These are phyloP conservation scores for Drosophila tripunctata DNA, from an alignment of 2,888 invertebrate species.

Conservation along the genomic window DNA sequence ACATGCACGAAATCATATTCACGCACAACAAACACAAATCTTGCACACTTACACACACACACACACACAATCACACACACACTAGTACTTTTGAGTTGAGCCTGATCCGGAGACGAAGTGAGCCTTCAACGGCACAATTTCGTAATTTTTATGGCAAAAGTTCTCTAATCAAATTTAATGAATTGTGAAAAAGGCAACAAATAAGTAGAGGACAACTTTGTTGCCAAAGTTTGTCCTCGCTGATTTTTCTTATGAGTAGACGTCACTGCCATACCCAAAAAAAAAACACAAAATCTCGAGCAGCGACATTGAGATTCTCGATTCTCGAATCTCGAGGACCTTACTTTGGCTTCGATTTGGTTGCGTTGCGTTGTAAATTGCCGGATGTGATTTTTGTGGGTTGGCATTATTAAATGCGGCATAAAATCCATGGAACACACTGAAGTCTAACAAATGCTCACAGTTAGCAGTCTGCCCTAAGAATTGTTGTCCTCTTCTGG, in stretches of 20 bases:
- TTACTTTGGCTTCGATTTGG: slow-evolving; percentile 69
- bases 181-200: slow-evolving; percentile 81
- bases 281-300: not conserved
- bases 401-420: slow-evolving; percentile 79
- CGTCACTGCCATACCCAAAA: slow-evolving; percentile 38
- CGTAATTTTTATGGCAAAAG: slow-evolving; percentile 81
- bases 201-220: slow-evolving; percentile 76
- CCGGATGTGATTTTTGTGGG: slow-evolving; percentile 79
- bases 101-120: slow-evolving; percentile 57
- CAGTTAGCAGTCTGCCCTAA: slow-evolving; percentile 69
- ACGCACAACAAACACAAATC: slow-evolving; percentile 78
- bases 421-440: slow-evolving; percentile 70
- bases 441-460: slow-evolving; percentile 74
- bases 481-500: slow-evolving; percentile 51
- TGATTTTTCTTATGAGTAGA: slow-evolving; percentile 75
- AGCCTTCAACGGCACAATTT: slow-evolving; percentile 81
- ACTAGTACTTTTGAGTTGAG: slow-evolving; percentile 27
- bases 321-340: slow-evolving; percentile 7
- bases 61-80: slow-evolving; percentile 11
- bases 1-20: slow-evolving; percentile 76
- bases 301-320: slow-evolving; percentile 18
- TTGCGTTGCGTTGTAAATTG: slow-evolving; percentile 67
- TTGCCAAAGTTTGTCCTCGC: slow-evolving; percentile 72
- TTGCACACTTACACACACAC: slow-evolving; percentile 35
- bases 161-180: slow-evolving; percentile 81